Percentiles rank a stretch among this genome's conserved stretches.
These are phyloP conservation scores for Tillus elongatus DNA, from an alignment of 2,888 invertebrate genomes.

Conservation along the genomic window DNA sequence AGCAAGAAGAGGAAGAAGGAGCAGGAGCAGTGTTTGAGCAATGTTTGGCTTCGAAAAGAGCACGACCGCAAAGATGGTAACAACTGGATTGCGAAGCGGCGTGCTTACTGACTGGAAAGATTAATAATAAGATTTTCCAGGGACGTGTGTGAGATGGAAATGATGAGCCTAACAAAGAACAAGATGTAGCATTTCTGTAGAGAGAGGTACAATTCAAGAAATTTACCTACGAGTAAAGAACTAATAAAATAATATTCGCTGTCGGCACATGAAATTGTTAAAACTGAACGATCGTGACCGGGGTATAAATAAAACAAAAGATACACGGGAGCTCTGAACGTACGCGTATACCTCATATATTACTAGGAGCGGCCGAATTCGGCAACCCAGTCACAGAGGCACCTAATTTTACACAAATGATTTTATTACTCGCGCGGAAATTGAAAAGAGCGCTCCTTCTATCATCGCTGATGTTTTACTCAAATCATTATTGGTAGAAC, in stretches of 20 bases:
- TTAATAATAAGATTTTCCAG: slow-evolving; percentile 39
- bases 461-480: no score
- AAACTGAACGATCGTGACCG: slow-evolving; percentile 30
- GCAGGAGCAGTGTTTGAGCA: no score
- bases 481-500: no score
- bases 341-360: no score
- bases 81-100: slow-evolving; percentile 33
- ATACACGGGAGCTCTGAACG: no score
- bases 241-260: slow-evolving; percentile 36
- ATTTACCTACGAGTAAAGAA: slow-evolving; percentile 34
- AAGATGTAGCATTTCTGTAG: slow-evolving; percentile 19
- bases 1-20: no score
- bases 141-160: slow-evolving; percentile 39
- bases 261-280: slow-evolving; percentile 32
- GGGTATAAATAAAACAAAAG: no score
- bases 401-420: no score
- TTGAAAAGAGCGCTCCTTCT: no score
- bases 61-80: slow-evolving; percentile 30
- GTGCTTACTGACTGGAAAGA: slow-evolving; percentile 39
- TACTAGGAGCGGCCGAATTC: no score
- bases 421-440: no score
- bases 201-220: slow-evolving; percentile 31
- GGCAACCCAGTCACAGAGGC: no score
- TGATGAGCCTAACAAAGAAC: slow-evolving; percentile 33
- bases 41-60: slow-evolving; percentile 18